Evolutionary conservation across 2,888 invertebrate species (phyloP).

Genomic region (Drosophila meridionalis): DNA sequence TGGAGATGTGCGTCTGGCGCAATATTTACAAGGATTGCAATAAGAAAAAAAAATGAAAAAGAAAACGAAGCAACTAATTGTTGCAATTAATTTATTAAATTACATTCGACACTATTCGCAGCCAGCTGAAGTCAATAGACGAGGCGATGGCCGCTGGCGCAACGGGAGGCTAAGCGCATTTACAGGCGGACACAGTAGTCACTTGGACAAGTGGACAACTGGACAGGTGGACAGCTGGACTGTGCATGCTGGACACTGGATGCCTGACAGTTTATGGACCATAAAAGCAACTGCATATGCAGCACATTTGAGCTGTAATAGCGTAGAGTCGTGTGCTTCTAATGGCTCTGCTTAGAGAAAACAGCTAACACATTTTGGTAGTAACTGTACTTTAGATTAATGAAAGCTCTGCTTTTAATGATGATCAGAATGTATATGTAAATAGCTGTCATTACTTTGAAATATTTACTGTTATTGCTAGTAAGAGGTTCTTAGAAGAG

Average conservation of each 20-base stretch:
- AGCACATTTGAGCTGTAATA: slow-evolving; percentile 32
- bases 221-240: slow-evolving; percentile 3
- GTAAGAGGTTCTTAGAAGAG: not conserved
- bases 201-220: slow-evolving; percentile 5
- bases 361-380: slow-evolving; percentile 1
- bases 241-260: not conserved
- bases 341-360: slow-evolving; percentile 15
- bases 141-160: slow-evolving; percentile 31
- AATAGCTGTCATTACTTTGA: not conserved
- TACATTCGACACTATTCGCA: slow-evolving; percentile 52
- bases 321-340: slow-evolving; percentile 26
- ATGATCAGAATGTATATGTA: not conserved
- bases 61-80: slow-evolving; percentile 69
- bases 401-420: not conserved
- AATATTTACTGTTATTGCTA: not conserved
- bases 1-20: slow-evolving; percentile 32
- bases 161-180: slow-evolving; percentile 36
- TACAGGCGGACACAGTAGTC: slow-evolving; percentile 21
- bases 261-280: slow-evolving; percentile 49
- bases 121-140: slow-evolving; percentile 7
- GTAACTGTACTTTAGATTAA: slow-evolving; percentile 40
- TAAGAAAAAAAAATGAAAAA: slow-evolving; percentile 54
- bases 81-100: slow-evolving; percentile 73
- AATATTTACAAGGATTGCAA: slow-evolving; percentile 66
- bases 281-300: slow-evolving; percentile 40